Base-by-base conservation (phyloP, 2,797 vertebrate species). In the Thalassophryne amazonica region DNA sequence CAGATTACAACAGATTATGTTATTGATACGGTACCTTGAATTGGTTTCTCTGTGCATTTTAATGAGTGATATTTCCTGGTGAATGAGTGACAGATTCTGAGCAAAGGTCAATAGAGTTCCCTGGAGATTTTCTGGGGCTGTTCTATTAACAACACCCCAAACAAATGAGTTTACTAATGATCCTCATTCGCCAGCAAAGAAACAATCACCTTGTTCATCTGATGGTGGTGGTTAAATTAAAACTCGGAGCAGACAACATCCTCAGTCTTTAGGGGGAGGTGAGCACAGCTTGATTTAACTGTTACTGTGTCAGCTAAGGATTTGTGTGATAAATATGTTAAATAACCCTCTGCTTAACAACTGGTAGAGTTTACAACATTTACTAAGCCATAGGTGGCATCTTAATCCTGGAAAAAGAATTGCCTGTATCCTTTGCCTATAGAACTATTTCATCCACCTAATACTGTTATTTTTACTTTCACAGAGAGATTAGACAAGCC, bases 61-160 rank as follows among this genome's bases (percentile, higher is more conserved):
- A 91, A 93, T 89, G 84, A 92, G 87, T 91, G 94, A 97, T 94
- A 98, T 95, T 93, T 98, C 94, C 91, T 97, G 96, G 98, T 97
- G 94, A 93, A 99, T 97, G 93, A 95, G 89, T 87, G 95, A 96
- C 94, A 98, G 94, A 93, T 95, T 94, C 76, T 59, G 94, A 92
- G 93, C 94, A 97, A 98, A 99, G 95, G 95, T 98, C 95, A 92
- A 68, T 32, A 95, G 91, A 75, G 93, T 93, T 94, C 94, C 94
- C 94, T 89, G 90, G 94, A 96, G 94, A 95, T 94, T 90, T 31
- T 91, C 90, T 22, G 90, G 93, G 84, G 98, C 92, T 77, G 93
- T 93, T 93, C 95, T 97, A 93, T 94, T 97, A 94, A 96, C 87
- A 90, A 96, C 93, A 95, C 85, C 86, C 72, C 92, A 94, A 94